Percentiles rank a stretch among this genome's conserved stretches.
These are phyloP conservation scores for Sturmia bella DNA, from an alignment of 2,888 invertebrate species.

Conservation along the genomic window DNA sequence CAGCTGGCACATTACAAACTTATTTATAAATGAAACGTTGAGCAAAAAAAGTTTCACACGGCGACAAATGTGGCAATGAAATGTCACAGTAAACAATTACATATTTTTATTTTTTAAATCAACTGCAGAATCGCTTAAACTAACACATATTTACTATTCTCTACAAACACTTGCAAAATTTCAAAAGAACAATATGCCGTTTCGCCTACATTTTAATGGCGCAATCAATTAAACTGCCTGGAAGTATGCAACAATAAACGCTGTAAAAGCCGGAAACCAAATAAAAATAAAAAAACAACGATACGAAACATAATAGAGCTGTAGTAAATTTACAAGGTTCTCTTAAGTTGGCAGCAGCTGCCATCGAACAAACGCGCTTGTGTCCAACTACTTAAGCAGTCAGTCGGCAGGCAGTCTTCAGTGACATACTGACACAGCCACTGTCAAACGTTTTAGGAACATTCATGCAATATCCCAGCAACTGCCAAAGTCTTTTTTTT, in stretches of 20 bases:
- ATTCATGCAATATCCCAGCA: background rate
- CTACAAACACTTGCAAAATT: background rate
- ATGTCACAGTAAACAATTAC: slow-evolving; percentile 62
- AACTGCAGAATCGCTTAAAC: slow-evolving; percentile 1
- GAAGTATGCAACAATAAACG: slow-evolving; percentile 67
- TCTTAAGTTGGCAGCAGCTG: slow-evolving; percentile 22
- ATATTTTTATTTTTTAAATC: background rate
- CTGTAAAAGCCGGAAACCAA: slow-evolving; percentile 64
- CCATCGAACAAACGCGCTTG: slow-evolving; percentile 4
- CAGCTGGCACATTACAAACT: slow-evolving; percentile 43
- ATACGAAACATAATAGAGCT: slow-evolving; percentile 34
- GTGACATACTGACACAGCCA: background rate
- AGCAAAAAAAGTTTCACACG: slow-evolving; percentile 11
- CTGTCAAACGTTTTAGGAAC: slow-evolving; percentile 9
- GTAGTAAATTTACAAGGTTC: slow-evolving; percentile 56
- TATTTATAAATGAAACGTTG: slow-evolving; percentile 33
- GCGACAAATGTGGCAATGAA: slow-evolving; percentile 47
- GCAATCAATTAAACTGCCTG: slow-evolving; percentile 67
- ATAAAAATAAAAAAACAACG: slow-evolving; percentile 51
- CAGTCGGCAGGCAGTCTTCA: background rate
- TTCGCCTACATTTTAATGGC: slow-evolving; percentile 60
- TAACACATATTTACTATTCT: background rate
- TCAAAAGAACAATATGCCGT: background rate
- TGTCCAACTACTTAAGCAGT: slow-evolving; percentile 1
- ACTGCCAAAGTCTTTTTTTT: no score